Evolutionary conservation across 2,113 vertebrate species (phyloP), one percentile per base, ranked within the genome.

Genomic region (Cinclus cinclus): DNA sequence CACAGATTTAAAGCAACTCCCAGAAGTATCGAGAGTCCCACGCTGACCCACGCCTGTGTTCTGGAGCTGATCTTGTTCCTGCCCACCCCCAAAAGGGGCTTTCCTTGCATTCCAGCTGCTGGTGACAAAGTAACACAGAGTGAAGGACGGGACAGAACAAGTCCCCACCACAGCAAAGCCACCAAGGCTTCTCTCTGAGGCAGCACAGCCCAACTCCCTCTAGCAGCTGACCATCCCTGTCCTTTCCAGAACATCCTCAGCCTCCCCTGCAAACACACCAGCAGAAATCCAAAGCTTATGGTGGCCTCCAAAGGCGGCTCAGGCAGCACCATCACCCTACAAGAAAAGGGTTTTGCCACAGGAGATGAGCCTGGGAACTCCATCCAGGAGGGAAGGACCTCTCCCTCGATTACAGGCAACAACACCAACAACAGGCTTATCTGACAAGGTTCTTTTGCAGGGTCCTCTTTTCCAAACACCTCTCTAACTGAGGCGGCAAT

Each of bases 41-140:
- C 23, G 4, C 67, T 46, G 41, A 30, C 58, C 28, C 59, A n/a
- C 0, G 6, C 21, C 30, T 20, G 0, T 21, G 44, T 30, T 41
- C n/a, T 56, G 15, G 20, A 68, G 16, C 69, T 68, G 4, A 30
- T 6, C 2, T 25, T 64, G 31, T 28, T 62, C 27, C n/a, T 62
- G 3, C 31, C 3, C 44, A 28, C 11, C 13, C 20, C 6, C 0
- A 0, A 27, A 15, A 22, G 63, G 12, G 8, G 16, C 17, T 50
- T 42, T 35, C 39, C 76, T 35, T 25, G 21, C 15, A 14, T 50
- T 39, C 15, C 7, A 52, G 56, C 35, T 47, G 31, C 69, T 69
- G 15, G 2, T 8, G 20, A 64, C 35, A 39, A 42, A 52, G 14
- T 23, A 44, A 65, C 8, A 11, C 25, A 22, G 12, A 0, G 7